Evolutionary conservation across 2,888 invertebrate genomes (phyloP), one percentile per base, ranked within the genome.

Genomic region (Barypeithes pellucidus): DNA sequence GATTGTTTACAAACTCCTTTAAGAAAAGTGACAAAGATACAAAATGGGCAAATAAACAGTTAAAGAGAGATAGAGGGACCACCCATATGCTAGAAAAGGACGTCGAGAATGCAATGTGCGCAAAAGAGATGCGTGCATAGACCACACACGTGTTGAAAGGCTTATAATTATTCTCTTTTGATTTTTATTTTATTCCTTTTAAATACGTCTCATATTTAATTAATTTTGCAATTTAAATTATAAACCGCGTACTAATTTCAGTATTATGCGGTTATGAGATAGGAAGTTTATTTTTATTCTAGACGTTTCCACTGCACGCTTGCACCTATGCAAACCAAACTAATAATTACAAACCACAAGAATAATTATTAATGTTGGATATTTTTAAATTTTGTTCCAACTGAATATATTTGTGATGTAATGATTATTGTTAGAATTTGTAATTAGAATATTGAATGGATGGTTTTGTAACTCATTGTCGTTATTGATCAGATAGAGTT

Each of bases 61-160:
- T 9, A 62, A 57, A 72, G 12, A 54, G 72, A 72, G 72, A 72
- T 11, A 12, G 45, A 59, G 11, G 57, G 74, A 74, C 70, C 74
- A 71, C 70, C 70, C 74, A 62, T 67, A 63, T 2, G 16, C 11
- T 18, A 57, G 54, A 33, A 33, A 54, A 54, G 33, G 33, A 29
- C 14, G 9, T 22, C 11, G 3, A 22, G 24, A 52, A 24, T 24
- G 24, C 14, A 14, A 29, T 52, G 29, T 57, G 54, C 16, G 54
- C 29, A 33, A 57, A 33, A 57, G 33, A 33, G 33, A 57, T 57
- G 54, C 33, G 54, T 33, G 9, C n/a, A 54, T 43, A 67, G 39
- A 63, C 60, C 47, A 59, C 62, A 60, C 63, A 59, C 41, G 24
- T 59, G 43, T n/a, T 52, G 16, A 16, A 45, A 16, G 16, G 2